Base-by-base conservation (phyloP, 2,113 vertebrate genomes). In the Scopus umbretta region DNA sequence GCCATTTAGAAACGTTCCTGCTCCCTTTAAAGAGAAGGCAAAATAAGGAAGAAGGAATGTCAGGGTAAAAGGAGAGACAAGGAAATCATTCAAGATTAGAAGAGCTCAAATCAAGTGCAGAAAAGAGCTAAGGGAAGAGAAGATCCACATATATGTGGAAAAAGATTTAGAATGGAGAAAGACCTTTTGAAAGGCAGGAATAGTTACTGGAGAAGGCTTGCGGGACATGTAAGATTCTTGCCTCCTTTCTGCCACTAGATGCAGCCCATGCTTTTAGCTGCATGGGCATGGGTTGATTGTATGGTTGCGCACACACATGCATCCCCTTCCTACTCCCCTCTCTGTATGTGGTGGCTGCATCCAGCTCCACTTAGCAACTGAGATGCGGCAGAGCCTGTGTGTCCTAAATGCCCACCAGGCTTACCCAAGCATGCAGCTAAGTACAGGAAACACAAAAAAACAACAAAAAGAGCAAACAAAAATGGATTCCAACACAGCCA, bases 221-320 rank as follows among this genome's bases (percentile, higher is more conserved):
- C 16, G 25, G 32, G 30, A 67, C 5, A 9, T 22, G 15, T 50
- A 67, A 63, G 43, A 30, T 32, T 76, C 40, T 71, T 58, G 34
- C 5, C 50, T 63, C 8, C 18, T 45, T 30, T 81, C 61, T 90
- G 74, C 21, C 56, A 42, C 34, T 12, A 55, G 70, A 20, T 23
- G 79, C 66, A 80, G 32, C 29, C 66, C 66, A 36, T 62, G n/a
- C 34, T 59, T 19, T 53, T 25, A 63, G 9, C 27, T 90, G 49
- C 29, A 10, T 5, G 32, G 42, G 9, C 42, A 15, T 2, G 6
- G 13, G 17, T 17, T 1, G 2, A 4, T 21, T 47, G 65, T 40
- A 62, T 6, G 22, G 7, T 16, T 79, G 70, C 62, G 49, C 16
- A 38, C 13, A 34, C 8, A 10, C 0, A 0, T 32, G 9, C 11